These are phyloP conservation scores for Chromis chromis DNA, from an alignment of 2,797 vertebrate genomes.

Conservation along the genomic window DNA sequence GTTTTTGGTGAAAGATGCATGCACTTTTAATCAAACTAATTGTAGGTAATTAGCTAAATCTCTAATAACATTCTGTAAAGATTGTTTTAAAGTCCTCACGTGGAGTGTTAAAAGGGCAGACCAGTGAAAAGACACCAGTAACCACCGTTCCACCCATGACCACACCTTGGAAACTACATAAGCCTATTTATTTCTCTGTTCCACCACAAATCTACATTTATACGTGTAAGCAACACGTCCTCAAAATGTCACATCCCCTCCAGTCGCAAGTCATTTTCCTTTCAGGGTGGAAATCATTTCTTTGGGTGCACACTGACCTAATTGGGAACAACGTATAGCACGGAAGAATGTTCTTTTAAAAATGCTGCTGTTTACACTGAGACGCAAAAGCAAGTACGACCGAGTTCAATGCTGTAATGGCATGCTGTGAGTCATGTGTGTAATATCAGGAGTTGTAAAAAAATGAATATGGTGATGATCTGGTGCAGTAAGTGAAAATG, in stretches of 20 bases:
- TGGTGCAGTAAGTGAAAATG: not conserved
- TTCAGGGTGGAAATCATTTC: constrained; percentile 31
- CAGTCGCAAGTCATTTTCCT: constrained; percentile 34
- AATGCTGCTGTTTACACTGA: constrained; percentile 1
- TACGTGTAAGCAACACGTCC: constrained; percentile 3
- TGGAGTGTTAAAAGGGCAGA: not conserved
- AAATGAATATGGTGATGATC: not conserved
- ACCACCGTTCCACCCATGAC: constrained; percentile 17
- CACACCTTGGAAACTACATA: constrained; percentile 54
- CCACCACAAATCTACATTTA: constrained; percentile 41
- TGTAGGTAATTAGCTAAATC: not conserved
- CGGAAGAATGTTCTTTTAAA: constrained; percentile 11
- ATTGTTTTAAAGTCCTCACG: not conserved
- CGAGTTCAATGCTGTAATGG: not conserved
- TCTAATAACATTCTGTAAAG: not conserved
- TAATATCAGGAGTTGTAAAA: too few relatives aligned
- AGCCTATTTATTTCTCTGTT: constrained; percentile 46
- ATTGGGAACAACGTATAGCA: constrained; percentile 5
- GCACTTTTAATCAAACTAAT: not conserved
- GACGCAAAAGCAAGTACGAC: not conserved
- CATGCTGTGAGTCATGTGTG: not conserved
- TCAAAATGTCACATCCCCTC: constrained; percentile 45
- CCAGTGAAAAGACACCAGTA: constrained; percentile 10
- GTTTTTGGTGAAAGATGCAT: too few relatives aligned
- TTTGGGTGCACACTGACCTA: constrained; percentile 30